Evolutionary conservation across 2,113 vertebrate genomes (phyloP), one percentile per base, ranked within the genome.

Genomic region (Perca fluviatilis): DNA sequence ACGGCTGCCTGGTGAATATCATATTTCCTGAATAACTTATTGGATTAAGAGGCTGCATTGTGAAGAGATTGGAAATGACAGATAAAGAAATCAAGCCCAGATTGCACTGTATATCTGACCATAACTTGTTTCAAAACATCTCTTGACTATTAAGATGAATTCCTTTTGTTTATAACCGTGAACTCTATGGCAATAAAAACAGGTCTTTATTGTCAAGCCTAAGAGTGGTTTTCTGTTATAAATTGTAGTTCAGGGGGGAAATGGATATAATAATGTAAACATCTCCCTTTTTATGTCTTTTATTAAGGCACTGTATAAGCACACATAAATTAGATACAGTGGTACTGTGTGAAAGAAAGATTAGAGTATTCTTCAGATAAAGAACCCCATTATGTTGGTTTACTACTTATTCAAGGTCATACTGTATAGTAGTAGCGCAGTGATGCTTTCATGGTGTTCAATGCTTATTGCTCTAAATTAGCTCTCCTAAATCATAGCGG

Each of bases 391-490:
- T 93, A 94, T 86, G 80, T 91, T 95, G 90, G 68, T 95, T 95
- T 95, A 95, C 90, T 90, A 94, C 92, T 91, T 94, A 93, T 93
- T 94, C 93, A 94, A 93, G 94, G 93, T 94, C 93, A 93, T 86
- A 88, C 83, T 85, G 91, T 87, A 87, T 88, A 80, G 83, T 65
- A 53, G 84, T 58, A 56, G 77, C 43, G 68, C 85, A 18, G 77
- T 84, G 88, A 92, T 86, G 87, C 92, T 82, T 94, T 92, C 90
- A 91, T 85, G 79, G 86, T 90, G 86, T 86, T 92, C 93, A 90
- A 90, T 93, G 93, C 91, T 93, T 96, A 95, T 94, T 95, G 96
- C 96, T 95, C 96, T 96, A 98, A 95, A 95, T 95, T 94, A 94
- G 92, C 89, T 94, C 87, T 82, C 89, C 71, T 96, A 95, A 96